A percentile compares a stretch with the other conserved stretches of the same genome.
Evolutionary conservation across 2,113 vertebrate genomes (phyloP).

Genomic region (Forbesichthys papilliferus): DNA sequence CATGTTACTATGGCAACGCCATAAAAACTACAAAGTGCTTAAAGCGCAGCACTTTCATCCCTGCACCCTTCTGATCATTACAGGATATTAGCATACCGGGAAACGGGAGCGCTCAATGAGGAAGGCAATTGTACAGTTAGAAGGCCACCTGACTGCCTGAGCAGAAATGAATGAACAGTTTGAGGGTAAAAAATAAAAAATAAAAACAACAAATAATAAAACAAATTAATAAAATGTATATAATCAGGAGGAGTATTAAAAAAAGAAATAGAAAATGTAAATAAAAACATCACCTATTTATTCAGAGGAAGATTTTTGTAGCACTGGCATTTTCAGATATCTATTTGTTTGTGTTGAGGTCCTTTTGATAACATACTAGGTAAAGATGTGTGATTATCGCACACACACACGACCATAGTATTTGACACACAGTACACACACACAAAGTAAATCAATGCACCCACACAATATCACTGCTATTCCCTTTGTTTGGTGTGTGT

Average conservation of each 20-base stretch:
- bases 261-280: not conserved
- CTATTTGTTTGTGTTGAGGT: constrained; percentile 12
- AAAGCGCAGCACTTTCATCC: constrained; percentile 75
- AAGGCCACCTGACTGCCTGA: constrained; percentile 63
- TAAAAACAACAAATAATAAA: no score
- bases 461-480: not conserved
- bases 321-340: constrained; percentile 15
- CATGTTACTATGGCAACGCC: constrained; percentile 77
- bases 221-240: not conserved
- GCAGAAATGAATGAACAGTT: constrained; percentile 54
- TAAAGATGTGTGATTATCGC: not conserved
- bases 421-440: not conserved
- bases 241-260: constrained; percentile 33
- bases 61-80: constrained; percentile 75
- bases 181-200: constrained; percentile 13
- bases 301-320: constrained; percentile 23
- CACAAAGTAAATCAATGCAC: not conserved
- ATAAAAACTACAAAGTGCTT: constrained; percentile 75
- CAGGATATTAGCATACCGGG: constrained; percentile 75
- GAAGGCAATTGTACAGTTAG: constrained; percentile 71
- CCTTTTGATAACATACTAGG: not conserved
- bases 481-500: no score
- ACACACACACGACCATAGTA: not conserved
- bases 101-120: constrained; percentile 66
- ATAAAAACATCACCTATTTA: constrained; percentile 5